These are phyloP conservation scores for Coregonus sp. DNA, from an alignment of 2,797 vertebrate genomes.

Conservation along the genomic window DNA sequence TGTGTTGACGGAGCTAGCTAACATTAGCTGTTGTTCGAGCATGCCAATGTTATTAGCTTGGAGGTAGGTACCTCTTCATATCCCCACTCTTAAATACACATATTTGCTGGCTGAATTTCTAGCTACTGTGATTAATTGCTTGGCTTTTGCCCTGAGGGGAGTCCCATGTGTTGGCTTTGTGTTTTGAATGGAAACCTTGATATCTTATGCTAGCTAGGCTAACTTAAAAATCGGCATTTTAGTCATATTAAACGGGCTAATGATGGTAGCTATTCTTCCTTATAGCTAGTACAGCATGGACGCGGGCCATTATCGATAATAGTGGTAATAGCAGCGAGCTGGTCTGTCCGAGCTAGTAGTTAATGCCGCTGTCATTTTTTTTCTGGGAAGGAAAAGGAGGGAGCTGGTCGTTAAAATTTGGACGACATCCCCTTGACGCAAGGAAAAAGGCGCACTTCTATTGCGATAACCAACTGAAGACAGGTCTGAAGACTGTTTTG, in stretches of 20 bases:
- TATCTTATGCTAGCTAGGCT: too few species aligned
- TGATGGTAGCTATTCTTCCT: not conserved
- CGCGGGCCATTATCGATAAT: too few species aligned
- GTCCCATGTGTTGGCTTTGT: slow-evolving; percentile 57
- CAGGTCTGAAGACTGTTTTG: slow-evolving; percentile 66
- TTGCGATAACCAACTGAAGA: slow-evolving; percentile 63
- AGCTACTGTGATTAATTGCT: slow-evolving; percentile 20
- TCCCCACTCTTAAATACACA: not conserved
- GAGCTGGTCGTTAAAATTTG: slow-evolving; percentile 46
- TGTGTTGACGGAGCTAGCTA: not conserved
- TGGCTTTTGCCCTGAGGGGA: not conserved
- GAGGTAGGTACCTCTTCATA: too few species aligned
- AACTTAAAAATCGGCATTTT: not conserved
- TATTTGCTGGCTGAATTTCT: slow-evolving; percentile 2
- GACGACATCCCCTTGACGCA: slow-evolving; percentile 67
- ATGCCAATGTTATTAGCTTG: not conserved
- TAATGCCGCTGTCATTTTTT: slow-evolving; percentile 41
- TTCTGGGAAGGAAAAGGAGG: slow-evolving; percentile 52
- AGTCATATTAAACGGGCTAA: not conserved
- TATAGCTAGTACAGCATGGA: too few species aligned
- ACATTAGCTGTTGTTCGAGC: not conserved
- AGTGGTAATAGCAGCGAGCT: not conserved
- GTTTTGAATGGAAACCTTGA: not conserved
- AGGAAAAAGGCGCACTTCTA: slow-evolving; percentile 81
- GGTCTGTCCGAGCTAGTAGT: not conserved